Percentiles rank a stretch among this genome's conserved stretches.
phyloP scores from a whole-genome alignment of 1,140 invertebrate species.

The Apocrypta bakeri region DNA sequence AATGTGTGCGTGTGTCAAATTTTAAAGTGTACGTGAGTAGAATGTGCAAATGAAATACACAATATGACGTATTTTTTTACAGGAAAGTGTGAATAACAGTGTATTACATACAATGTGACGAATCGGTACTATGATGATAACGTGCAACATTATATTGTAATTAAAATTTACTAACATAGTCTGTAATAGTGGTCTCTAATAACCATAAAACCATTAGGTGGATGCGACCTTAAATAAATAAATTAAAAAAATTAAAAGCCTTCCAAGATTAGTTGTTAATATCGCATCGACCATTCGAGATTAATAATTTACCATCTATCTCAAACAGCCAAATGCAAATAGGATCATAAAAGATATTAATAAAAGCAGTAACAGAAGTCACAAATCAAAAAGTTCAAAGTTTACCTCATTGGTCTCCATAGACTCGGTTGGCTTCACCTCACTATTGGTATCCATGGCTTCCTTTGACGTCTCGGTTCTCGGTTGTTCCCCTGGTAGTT shows the following conservation, averaged over 20 bases:
- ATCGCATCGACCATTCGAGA: neutral
- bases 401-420: conserved; percentile 44
- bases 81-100: neutral
- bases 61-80: neutral
- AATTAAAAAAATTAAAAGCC: conserved; percentile 31
- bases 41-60: neutral
- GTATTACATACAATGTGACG: neutral
- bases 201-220: conserved; percentile 48
- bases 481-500: conserved; percentile 32
- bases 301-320: neutral
- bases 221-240: conserved; percentile 48
- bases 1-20: conserved; percentile 9
- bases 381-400: neutral
- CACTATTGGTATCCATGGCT: conserved; percentile 6
- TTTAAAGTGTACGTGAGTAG: neutral
- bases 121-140: conserved; percentile 25
- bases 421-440: conserved; percentile 8
- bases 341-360: neutral
- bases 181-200: conserved; percentile 39
- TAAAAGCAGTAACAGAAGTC: neutral
- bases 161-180: conserved; percentile 48
- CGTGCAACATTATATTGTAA: conserved; percentile 48
- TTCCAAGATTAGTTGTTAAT: neutral
- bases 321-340: neutral
- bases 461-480: conserved; percentile 48